Evolutionary conservation across 2,888 invertebrate species (phyloP).

Genomic region (Ligdia adustata): DNA sequence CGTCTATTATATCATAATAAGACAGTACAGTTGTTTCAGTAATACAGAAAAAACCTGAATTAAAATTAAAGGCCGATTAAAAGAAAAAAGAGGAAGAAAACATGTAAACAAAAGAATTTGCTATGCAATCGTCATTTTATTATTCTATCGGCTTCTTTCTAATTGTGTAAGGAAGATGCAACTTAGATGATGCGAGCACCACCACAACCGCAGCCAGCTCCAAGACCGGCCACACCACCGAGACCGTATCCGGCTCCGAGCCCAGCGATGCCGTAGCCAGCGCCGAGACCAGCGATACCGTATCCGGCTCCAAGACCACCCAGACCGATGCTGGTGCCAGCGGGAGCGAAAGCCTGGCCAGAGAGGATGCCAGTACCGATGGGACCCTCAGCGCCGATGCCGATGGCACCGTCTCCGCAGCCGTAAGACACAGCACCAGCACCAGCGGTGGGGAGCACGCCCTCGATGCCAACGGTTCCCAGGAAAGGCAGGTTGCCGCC

Average conservation of each 20-base stretch:
- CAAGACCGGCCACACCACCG: neutral
- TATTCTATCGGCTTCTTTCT: no score
- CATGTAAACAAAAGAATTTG: no score
- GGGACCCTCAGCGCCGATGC: conserved; percentile 32
- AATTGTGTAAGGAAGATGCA: no score
- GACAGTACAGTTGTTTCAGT: no score
- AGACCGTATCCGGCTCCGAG: neutral
- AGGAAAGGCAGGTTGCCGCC: conserved; percentile 45
- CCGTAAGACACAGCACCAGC: conserved; percentile 46
- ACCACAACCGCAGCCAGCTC: neutral
- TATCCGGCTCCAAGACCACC: conserved; percentile 15
- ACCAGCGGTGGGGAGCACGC: conserved; percentile 47
- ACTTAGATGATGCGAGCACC: no score
- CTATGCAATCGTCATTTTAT: no score
- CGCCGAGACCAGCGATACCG: conserved; percentile 17
- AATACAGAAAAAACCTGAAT: no score
- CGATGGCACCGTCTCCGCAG: conserved; percentile 42
- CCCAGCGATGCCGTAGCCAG: neutral
- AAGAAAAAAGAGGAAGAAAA: no score
- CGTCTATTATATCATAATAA: no score
- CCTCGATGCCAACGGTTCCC: conserved; percentile 44
- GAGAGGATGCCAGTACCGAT: conserved; percentile 13
- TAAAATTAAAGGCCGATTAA: no score
- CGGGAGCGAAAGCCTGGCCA: conserved; percentile 13
- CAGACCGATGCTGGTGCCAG: neutral